These are phyloP conservation scores for Anarhynchus alexandrinus DNA, from an alignment of 2,113 vertebrate genomes.

Conservation along the genomic window DNA sequence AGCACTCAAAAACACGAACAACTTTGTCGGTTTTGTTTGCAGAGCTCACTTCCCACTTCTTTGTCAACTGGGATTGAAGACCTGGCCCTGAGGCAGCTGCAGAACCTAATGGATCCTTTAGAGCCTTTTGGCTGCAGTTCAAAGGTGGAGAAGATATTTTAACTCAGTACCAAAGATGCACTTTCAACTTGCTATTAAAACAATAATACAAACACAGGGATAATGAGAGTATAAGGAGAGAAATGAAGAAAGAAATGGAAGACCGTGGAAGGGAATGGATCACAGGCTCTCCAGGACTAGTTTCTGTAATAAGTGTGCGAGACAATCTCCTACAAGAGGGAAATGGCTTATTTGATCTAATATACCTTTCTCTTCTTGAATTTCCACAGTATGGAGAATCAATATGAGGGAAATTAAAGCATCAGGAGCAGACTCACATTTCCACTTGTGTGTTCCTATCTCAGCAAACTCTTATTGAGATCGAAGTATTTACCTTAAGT, in stretches of 20 bases:
- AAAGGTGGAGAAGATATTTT: neutral
- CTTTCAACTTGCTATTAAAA: constrained; percentile 44
- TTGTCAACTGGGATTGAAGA: constrained; percentile 9
- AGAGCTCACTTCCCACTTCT: neutral
- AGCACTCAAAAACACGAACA: neutral
- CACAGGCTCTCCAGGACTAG: constrained; percentile 37
- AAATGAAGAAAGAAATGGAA: constrained; percentile 44
- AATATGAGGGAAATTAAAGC: constrained; percentile 57
- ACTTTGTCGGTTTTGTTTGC: neutral
- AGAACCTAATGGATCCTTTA: constrained; percentile 4
- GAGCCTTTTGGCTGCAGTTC: neutral
- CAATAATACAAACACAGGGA: neutral
- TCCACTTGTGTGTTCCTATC: constrained; percentile 38
- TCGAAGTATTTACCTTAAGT: constrained; percentile 60
- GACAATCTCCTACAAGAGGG: constrained; percentile 48
- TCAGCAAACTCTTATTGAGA: constrained; percentile 20
- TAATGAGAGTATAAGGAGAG: constrained; percentile 27
- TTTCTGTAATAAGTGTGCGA: constrained; percentile 9
- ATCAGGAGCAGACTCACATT: constrained; percentile 51
- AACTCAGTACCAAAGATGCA: neutral
- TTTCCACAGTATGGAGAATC: constrained; percentile 56
- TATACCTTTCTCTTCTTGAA: constrained; percentile 49
- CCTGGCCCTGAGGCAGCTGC: neutral
- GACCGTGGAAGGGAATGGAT: neutral
- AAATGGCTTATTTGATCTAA: constrained; percentile 61